Conservation (phyloP, 2,113 vertebrate genomes). For the Dermatemys mawii region DNA sequence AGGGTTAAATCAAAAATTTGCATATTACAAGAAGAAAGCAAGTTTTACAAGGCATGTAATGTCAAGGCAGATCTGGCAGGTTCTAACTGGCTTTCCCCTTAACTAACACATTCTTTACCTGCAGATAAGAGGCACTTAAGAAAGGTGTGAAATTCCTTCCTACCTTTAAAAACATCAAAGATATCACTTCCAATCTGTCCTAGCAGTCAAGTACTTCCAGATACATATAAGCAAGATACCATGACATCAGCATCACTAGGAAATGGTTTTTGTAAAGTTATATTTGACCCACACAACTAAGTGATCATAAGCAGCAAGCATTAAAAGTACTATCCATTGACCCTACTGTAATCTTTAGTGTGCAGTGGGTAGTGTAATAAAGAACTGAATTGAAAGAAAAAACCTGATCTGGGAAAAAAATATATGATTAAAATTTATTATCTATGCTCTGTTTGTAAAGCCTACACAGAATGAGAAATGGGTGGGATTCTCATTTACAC, state of each 20-base stretch:
- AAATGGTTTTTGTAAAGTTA: not conserved
- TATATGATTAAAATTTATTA: slow-evolving; percentile 9
- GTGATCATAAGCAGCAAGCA: slow-evolving; percentile 13
- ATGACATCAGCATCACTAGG: slow-evolving; percentile 24
- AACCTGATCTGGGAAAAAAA: not conserved
- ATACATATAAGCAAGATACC: not conserved
- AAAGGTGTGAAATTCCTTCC: not conserved
- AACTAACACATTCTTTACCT: not conserved
- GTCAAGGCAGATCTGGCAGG: not conserved
- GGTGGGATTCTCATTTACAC: not conserved
- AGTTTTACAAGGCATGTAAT: not conserved
- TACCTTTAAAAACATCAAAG: slow-evolving; percentile 7
- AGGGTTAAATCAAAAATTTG: not conserved
- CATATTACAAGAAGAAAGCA: not conserved
- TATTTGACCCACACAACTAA: not conserved
- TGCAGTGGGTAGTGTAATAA: not conserved
- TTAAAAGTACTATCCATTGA: slow-evolving; percentile 29
- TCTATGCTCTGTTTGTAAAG: not conserved
- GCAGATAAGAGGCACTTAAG: not conserved
- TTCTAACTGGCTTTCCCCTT: not conserved
- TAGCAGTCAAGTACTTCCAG: not conserved
- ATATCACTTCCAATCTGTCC: not conserved
- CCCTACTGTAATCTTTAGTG: slow-evolving; percentile 4
- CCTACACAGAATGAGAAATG: not conserved
- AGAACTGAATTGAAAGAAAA: not conserved